A percentile compares a stretch with the other conserved stretches of the same genome.
Evolutionary conservation across 2,113 vertebrate genomes (phyloP).

Genomic region (Cyphomyrus plagiostoma): DNA sequence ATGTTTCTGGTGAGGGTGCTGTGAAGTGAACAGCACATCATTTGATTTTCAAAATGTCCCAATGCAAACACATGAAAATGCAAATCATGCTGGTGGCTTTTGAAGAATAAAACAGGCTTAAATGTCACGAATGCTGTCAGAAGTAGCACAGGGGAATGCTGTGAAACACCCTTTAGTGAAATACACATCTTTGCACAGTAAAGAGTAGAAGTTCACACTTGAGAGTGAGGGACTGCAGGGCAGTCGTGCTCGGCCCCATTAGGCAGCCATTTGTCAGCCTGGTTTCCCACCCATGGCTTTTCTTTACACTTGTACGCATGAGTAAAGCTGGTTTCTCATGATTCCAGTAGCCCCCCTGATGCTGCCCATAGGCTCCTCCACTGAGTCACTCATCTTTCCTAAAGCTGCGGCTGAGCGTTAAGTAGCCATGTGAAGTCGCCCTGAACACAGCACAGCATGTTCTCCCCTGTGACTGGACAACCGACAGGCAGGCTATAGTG

Average conservation of each 20-base stretch:
- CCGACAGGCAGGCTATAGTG: neutral
- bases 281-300: neutral
- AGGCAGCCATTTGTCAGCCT: neutral
- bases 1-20: slow-evolving; percentile 94
- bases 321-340: neutral
- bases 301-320: neutral
- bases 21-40: slow-evolving; percentile 32
- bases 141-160: neutral
- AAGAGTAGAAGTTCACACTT: neutral
- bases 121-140: neutral
- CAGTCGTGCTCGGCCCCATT: neutral
- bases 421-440: neutral
- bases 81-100: neutral
- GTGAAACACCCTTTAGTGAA: neutral
- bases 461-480: neutral
- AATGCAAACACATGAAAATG: slow-evolving; percentile 4
- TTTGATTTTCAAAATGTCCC: neutral
- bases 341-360: neutral
- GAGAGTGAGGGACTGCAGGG: too few species aligned
- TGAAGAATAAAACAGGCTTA: neutral
- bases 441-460: neutral
- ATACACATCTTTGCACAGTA: neutral
- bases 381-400: neutral
- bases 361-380: neutral
- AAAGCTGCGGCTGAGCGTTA: neutral